Percentiles rank a stretch among this genome's conserved stretches.
These are phyloP conservation scores for Porphyrio hochstetteri DNA, from an alignment of 2,113 vertebrate genomes.

Conservation along the genomic window DNA sequence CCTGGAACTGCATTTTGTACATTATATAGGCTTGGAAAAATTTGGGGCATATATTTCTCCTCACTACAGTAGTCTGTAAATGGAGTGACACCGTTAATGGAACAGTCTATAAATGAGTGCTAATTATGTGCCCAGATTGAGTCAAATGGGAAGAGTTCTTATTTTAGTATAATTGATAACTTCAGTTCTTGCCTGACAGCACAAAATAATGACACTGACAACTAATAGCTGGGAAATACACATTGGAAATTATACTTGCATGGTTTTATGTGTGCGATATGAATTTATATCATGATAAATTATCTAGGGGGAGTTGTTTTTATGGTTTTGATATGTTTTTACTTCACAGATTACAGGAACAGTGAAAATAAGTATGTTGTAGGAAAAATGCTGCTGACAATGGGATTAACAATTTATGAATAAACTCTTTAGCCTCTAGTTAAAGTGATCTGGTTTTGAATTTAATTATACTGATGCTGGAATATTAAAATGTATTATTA, in stretches of 20 bases:
- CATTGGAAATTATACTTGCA: not conserved
- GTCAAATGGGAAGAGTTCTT: not conserved
- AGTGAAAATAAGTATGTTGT: not conserved
- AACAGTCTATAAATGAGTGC: not conserved
- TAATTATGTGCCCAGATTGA: constrained; percentile 14
- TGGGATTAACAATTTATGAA: not conserved
- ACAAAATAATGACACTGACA: not conserved
- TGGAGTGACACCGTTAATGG: not conserved
- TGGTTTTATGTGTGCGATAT: not conserved
- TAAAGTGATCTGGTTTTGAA: not conserved
- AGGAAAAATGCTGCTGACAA: not conserved
- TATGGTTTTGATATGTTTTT: not conserved
- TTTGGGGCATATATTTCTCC: not conserved
- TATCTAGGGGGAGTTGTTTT: not conserved
- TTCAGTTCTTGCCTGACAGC: not conserved
- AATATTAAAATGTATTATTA: not conserved
- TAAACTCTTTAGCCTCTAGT: not conserved
- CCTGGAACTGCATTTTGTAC: not conserved
- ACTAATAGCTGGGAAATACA: not conserved
- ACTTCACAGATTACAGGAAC: not conserved
- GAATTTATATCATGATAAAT: not conserved
- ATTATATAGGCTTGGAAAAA: not conserved
- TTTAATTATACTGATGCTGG: not conserved
- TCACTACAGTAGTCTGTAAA: not conserved
- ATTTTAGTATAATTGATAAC: not conserved